These are phyloP conservation scores for Sarcoramphus papa DNA, from an alignment of 2,797 vertebrate genomes.

Conservation along the genomic window DNA sequence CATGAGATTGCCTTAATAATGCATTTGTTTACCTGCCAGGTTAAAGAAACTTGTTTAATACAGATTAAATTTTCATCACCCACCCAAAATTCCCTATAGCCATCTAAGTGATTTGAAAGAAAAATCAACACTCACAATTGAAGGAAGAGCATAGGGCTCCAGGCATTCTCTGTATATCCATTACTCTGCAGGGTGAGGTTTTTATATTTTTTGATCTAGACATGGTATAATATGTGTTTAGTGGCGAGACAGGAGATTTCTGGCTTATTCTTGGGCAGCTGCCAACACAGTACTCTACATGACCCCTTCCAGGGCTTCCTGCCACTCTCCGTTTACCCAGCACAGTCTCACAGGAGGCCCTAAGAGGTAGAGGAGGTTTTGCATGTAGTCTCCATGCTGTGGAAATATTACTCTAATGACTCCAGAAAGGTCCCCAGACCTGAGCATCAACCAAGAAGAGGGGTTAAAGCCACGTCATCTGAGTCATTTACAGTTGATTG, in stretches of 20 bases:
- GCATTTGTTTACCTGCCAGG: background rate
- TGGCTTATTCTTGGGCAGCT: background rate
- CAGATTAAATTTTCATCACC: background rate
- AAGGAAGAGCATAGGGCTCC: background rate
- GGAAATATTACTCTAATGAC: background rate
- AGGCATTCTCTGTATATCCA: background rate
- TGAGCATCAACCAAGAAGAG: background rate
- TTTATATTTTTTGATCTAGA: background rate
- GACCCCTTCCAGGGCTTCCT: background rate
- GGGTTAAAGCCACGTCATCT: background rate
- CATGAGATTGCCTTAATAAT: background rate
- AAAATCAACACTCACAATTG: background rate
- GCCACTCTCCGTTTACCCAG: background rate
- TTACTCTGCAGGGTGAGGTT: background rate
- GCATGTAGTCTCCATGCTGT: rapidly evolving
- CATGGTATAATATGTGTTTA: background rate
- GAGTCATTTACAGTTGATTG: background rate
- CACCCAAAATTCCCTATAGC: background rate
- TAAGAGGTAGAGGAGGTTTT: background rate
- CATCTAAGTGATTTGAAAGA: background rate
- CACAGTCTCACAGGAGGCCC: background rate
- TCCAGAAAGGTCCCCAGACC: background rate
- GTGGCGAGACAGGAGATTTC: background rate
- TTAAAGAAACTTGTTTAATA: background rate
- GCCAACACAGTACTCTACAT: background rate